Evolutionary conservation across 1,140 invertebrate species (phyloP).

Genomic region (Amyelois transitella): DNA sequence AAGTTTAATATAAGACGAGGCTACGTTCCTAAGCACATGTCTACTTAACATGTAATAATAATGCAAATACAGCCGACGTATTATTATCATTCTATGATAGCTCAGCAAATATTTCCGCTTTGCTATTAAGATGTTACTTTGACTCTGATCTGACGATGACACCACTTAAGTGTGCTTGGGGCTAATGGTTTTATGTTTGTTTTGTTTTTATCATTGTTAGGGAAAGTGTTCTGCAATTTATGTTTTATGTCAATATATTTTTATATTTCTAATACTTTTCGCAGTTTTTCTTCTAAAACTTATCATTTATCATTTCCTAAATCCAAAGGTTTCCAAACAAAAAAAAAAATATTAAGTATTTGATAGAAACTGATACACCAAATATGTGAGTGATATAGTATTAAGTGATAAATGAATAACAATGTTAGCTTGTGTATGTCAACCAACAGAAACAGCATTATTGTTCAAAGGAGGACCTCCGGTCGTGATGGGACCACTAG

Average conservation of each 20-base stretch:
- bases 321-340: conserved; percentile 29
- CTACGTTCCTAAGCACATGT: neutral
- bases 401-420: conserved; percentile 47
- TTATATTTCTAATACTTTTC: too few species aligned
- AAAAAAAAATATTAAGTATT: neutral
- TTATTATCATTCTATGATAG: neutral
- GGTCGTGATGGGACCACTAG: conserved; percentile 63
- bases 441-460: conserved; percentile 74
- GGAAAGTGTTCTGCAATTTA: too few species aligned
- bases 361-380: conserved; percentile 24
- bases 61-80: neutral
- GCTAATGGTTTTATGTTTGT: too few species aligned
- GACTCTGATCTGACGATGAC: neutral
- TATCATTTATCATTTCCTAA: neutral
- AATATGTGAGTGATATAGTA: conserved; percentile 50
- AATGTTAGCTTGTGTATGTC: conserved; percentile 79
- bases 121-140: neutral
- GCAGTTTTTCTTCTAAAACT: too few species aligned
- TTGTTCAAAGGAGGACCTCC: conserved; percentile 70
- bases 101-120: neutral
- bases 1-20: neutral
- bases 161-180: neutral
- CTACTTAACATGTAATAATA: conserved; percentile 5
- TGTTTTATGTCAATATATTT: too few species aligned
- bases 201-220: too few species aligned